These are phyloP conservation scores for Tenthredo distinguenda DNA, from an alignment of 2,888 invertebrate genomes.

Conservation along the genomic window DNA sequence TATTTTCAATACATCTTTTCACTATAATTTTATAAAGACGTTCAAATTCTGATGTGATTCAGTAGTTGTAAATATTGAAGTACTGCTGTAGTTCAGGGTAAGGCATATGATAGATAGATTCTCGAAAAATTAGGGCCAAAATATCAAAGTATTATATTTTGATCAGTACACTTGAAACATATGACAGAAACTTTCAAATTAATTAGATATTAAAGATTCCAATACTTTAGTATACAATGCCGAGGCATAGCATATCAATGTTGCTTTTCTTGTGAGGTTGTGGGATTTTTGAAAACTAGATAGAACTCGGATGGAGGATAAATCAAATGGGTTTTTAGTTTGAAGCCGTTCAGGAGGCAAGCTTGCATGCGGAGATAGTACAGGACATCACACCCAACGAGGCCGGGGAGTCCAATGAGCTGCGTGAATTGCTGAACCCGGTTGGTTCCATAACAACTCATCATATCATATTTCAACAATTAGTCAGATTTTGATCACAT, in stretches of 20 bases:
- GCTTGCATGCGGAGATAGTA: conserved; percentile 74
- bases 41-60: neutral
- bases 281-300: conserved; percentile 43
- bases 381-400: conserved; percentile 71
- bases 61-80: neutral
- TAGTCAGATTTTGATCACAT: neutral
- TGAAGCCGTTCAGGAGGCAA: conserved; percentile 75
- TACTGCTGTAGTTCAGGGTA: neutral
- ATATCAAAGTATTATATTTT: neutral
- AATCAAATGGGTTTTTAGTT: conserved; percentile 74
- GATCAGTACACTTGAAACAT: neutral
- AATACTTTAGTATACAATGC: neutral
- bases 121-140: neutral
- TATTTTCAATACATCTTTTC: neutral
- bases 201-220: neutral
- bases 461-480: conserved; percentile 56
- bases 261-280: conserved; percentile 50
- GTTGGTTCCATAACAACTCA: conserved; percentile 72
- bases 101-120: neutral
- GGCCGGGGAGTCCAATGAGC: conserved; percentile 73
- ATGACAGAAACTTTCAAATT: neutral
- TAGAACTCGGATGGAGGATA: conserved; percentile 55
- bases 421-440: conserved; percentile 75
- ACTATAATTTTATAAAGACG: neutral
- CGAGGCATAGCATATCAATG: conserved; percentile 39